Percentiles rank a stretch among this genome's conserved stretches.
Evolutionary conservation across 2,888 invertebrate species (phyloP).

Genomic region (Dioctria linearis): DNA sequence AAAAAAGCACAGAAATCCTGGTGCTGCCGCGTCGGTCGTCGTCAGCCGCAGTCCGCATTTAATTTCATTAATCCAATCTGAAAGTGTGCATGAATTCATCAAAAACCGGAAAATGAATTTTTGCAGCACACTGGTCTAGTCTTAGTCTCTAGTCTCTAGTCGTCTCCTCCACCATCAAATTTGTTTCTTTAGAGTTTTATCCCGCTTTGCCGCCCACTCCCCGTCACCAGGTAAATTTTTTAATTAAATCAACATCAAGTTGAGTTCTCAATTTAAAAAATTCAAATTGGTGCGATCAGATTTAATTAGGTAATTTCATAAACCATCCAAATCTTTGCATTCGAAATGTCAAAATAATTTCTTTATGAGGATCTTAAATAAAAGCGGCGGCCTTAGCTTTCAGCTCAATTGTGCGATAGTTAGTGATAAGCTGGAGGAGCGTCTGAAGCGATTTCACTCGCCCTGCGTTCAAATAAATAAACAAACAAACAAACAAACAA

Average conservation of each 20-base stretch:
- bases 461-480: not conserved
- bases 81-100: slow-evolving; percentile 43
- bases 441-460: not conserved
- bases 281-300: slow-evolving; percentile 40
- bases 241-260: slow-evolving; percentile 8
- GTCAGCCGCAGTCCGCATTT: not conserved
- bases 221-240: slow-evolving; percentile 5
- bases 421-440: not conserved
- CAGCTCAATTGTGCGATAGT: not conserved
- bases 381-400: slow-evolving; percentile 9
- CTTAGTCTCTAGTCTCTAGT: too few relatives aligned
- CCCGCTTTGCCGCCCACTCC: too few relatives aligned
- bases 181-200: too few relatives aligned
- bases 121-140: slow-evolving; percentile 19
- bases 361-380: slow-evolving; percentile 25
- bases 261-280: slow-evolving; percentile 37
- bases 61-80: slow-evolving; percentile 35
- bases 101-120: slow-evolving; percentile 40
- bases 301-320: slow-evolving; percentile 47
- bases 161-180: too few relatives aligned
- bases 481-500: slow-evolving; percentile 4
- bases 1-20: too few relatives aligned
- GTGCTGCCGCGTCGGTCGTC: too few relatives aligned
- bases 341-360: slow-evolving; percentile 44
- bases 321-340: slow-evolving; percentile 28